Evolutionary conservation across 2,888 invertebrate genomes (phyloP).

Genomic region (Dryobotodes eremita): DNA sequence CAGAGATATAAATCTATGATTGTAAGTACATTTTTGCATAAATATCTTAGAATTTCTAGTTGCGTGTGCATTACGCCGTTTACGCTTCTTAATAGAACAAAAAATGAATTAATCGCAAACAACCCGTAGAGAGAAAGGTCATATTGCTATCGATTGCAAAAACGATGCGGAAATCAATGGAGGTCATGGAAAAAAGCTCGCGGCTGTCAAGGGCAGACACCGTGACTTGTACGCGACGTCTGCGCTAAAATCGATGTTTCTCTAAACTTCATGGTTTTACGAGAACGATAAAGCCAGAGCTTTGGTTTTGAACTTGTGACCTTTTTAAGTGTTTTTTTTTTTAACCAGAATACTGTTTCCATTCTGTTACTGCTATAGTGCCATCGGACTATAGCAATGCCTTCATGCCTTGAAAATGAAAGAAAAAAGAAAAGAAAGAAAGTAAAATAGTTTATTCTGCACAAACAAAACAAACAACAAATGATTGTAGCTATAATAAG

Average conservation of each 20-base stretch:
- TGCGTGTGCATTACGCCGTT: not conserved
- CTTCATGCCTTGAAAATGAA: too few relatives aligned
- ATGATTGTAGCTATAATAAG: too few relatives aligned
- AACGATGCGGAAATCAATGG: conserved; percentile 64
- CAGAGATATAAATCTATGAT: not conserved
- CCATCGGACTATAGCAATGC: too few relatives aligned
- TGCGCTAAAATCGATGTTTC: conserved; percentile 39
- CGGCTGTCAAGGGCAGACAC: conserved; percentile 58
- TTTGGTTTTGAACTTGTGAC: not conserved
- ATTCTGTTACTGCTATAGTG: too few relatives aligned
- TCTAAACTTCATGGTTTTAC: conserved; percentile 27
- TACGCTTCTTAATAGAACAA: conserved; percentile 9
- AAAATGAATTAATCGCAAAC: conserved; percentile 33
- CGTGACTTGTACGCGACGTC: conserved; percentile 54
- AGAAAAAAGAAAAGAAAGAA: too few relatives aligned
- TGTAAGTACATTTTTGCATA: not conserved
- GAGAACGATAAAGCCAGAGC: not conserved
- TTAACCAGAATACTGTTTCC: too few relatives aligned
- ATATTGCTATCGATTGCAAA: conserved; percentile 65
- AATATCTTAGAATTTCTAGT: conserved; percentile 17
- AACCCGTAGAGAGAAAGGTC: conserved; percentile 59
- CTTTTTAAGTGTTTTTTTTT: not conserved
- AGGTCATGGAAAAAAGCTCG: conserved; percentile 66
- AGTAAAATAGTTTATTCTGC: too few relatives aligned
- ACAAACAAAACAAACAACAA: too few relatives aligned